Evolutionary conservation across 2,888 invertebrate species (phyloP), one percentile per base, ranked within the genome.

Genomic region (Drosophila flavopinicola): DNA sequence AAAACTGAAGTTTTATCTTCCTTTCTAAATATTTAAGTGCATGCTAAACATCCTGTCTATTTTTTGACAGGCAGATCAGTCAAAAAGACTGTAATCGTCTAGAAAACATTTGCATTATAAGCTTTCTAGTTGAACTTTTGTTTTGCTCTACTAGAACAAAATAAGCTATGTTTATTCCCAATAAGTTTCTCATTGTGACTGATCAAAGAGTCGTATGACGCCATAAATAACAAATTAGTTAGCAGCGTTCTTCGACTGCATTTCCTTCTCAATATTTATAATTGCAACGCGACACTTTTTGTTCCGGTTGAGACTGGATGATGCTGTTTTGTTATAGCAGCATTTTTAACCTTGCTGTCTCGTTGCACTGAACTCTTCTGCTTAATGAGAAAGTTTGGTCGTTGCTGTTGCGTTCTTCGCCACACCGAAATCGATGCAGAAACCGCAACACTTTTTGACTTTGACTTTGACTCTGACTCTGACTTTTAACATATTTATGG

Each of bases 401-500:
- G 42, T 58, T 3, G n/a, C n/a, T 20, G 20, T 20, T 20, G 51
- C 39, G 38, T 67, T 39, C 25, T 67, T 39, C 25, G 63, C 37
- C 49, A 63, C 65, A 47, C 60, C 59, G 53, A 72, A 47, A 39
- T 47, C 54, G 70, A 53, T 45, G 76, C 65, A 57, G 39, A 54
- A 65, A 61, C 61, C 59, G 76, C 67, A 70, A 75, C 67, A 73
- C 77, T 75, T 79, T 75, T 82, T 83, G 82, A 80, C 85, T 87
- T 70, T 78, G 79, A 75, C 79, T 63, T 56, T 71, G 76, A 76
- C 74, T 86, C 70, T 85, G 87, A 88, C 87, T 88, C 70, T 85
- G 87, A 88, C 87, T 88, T 66, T 83, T 88, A 87, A 87, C 75
- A 87, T 88, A 88, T 86, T 86, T 86, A 86, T 80, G 88, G 84